Conservation (phyloP, 2,113 vertebrate species). For the Dolichallabes microphthalmus region DNA sequence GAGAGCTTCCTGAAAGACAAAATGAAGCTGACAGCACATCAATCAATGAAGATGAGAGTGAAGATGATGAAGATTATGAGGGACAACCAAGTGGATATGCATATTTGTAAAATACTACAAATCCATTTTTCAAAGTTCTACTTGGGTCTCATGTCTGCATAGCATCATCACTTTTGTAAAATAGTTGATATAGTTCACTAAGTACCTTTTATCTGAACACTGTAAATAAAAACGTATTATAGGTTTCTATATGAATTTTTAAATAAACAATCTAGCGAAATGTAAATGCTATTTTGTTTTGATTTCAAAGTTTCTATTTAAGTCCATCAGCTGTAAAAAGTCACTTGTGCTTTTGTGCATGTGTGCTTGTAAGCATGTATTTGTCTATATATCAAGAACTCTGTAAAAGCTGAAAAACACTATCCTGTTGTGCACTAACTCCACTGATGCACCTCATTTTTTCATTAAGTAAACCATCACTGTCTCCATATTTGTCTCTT, state of each 20-base stretch:
- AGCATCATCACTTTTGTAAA: slow-evolving; percentile 28
- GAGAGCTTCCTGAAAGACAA: slow-evolving; percentile 26
- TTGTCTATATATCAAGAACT: slow-evolving; percentile 13
- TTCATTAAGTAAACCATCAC: slow-evolving; percentile 47
- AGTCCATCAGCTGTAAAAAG: neutral
- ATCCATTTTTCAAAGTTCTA: slow-evolving; percentile 4
- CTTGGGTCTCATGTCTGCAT: neutral
- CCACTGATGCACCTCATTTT: slow-evolving; percentile 15
- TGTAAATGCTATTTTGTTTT: neutral
- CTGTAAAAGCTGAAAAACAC: slow-evolving; percentile 34
- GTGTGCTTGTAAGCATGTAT: neutral
- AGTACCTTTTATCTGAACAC: slow-evolving; percentile 24
- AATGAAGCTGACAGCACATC: slow-evolving; percentile 40
- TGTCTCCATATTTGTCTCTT: slow-evolving; percentile 35
- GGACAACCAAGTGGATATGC: slow-evolving; percentile 52
- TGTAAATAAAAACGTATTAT: slow-evolving; percentile 47
- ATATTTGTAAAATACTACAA: slow-evolving; percentile 44
- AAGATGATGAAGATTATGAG: slow-evolving; percentile 54
- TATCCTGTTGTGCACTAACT: slow-evolving; percentile 15
- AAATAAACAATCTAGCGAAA: neutral
- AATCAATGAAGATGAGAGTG: slow-evolving; percentile 53
- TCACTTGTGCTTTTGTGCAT: slow-evolving; percentile 3
- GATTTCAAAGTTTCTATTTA: neutral
- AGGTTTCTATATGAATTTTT: slow-evolving; percentile 32
- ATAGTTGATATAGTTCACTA: slow-evolving; percentile 9